Percentiles rank a stretch among this genome's conserved stretches.
These are phyloP conservation scores for Solenopsis fugax DNA, from an alignment of 1,140 invertebrate species.

Conservation along the genomic window DNA sequence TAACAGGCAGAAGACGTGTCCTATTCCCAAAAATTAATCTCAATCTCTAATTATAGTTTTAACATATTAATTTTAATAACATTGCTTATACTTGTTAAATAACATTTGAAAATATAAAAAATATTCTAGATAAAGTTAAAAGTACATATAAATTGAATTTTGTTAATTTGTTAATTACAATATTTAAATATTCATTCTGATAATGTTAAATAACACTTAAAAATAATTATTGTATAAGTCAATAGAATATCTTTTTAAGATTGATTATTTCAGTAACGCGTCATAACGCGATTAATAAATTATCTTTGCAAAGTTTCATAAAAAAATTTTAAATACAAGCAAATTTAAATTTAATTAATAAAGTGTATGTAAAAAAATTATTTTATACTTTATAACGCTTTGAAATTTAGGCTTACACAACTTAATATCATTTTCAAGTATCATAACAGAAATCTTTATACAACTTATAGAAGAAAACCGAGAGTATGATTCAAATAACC, in stretches of 20 bases:
- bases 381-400: background rate
- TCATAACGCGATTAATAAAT: slow-evolving; percentile 5
- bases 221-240: background rate
- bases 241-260: background rate
- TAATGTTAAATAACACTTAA: background rate
- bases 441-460: background rate
- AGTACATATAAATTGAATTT: background rate
- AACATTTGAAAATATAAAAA: background rate
- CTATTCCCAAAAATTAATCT: slow-evolving; percentile 21
- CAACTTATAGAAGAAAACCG: background rate
- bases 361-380: slow-evolving; percentile 2
- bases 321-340: background rate
- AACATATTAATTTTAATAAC: background rate
- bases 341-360: slow-evolving; percentile 22
- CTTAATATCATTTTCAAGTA: background rate
- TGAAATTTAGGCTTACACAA: background rate
- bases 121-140: background rate
- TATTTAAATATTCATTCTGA: background rate
- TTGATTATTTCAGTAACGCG: background rate
- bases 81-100: background rate
- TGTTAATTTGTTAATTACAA: background rate
- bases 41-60: background rate
- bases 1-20: background rate
- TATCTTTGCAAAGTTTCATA: slow-evolving; percentile 17
- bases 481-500: background rate